Conservation (phyloP, 2,797 vertebrate genomes). For the Martes flavigula region DNA sequence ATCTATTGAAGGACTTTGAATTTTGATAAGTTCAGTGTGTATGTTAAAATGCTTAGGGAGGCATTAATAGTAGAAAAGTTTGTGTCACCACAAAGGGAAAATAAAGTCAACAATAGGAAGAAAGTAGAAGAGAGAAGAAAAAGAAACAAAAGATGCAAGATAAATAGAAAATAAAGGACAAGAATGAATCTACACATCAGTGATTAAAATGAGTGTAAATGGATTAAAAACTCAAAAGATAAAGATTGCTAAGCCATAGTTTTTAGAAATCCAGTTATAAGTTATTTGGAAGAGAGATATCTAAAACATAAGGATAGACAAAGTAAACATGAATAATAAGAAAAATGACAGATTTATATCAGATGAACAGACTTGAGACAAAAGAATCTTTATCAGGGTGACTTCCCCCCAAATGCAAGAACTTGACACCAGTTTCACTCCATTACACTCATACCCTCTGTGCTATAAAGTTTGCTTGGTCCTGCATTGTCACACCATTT, state of each 20-base stretch:
- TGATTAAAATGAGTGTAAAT: background rate
- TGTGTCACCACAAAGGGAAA: background rate
- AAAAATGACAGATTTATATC: background rate
- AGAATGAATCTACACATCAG: background rate
- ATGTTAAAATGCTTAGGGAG: background rate
- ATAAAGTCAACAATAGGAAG: background rate
- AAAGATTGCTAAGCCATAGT: background rate
- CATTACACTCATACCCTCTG: accelerated
- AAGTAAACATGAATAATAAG: background rate
- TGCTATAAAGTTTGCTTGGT: background rate
- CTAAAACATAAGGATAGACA: background rate
- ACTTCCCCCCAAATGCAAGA: too few species aligned
- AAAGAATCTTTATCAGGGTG: background rate
- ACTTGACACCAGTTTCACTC: background rate
- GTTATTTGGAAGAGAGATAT: background rate
- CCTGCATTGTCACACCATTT: background rate
- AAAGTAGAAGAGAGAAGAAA: background rate
- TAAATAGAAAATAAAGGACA: background rate
- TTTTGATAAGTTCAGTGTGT: background rate
- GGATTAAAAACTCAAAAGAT: background rate
- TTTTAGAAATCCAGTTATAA: background rate
- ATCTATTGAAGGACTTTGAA: background rate
- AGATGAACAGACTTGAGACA: background rate
- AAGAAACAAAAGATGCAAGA: background rate
- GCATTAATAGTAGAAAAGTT: background rate